Conservation (phyloP, 2,113 vertebrate genomes). For the Corydoras sp. region DNA sequence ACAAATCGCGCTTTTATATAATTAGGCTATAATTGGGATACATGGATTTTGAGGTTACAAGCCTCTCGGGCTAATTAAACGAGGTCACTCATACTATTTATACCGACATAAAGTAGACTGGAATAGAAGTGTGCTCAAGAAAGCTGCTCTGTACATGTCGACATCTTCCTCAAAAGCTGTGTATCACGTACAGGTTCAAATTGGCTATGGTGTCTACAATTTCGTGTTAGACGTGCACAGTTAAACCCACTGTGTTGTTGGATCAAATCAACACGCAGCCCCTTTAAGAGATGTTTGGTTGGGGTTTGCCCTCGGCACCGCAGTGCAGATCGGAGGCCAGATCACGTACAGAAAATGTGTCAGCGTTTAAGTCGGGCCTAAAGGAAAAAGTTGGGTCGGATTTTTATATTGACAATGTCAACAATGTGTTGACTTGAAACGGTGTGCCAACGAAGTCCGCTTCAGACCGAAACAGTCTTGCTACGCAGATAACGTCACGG, state of each 20-base stretch:
- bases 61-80: neutral
- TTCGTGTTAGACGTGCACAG: neutral
- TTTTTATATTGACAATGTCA: too few species aligned
- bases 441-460: too few species aligned
- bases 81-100: neutral
- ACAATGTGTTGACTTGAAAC: too few species aligned
- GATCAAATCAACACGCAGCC: neutral
- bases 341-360: slow-evolving; percentile 15
- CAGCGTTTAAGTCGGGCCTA: slow-evolving; percentile 8
- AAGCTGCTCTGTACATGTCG: neutral
- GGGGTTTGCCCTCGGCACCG: slow-evolving; percentile 7
- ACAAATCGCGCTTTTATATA: neutral
- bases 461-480: too few species aligned
- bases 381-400: slow-evolving; percentile 23
- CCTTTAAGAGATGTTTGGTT: slow-evolving; percentile 3
- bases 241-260: neutral
- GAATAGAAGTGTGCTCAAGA: slow-evolving; percentile 7
- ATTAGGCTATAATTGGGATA: neutral
- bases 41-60: neutral
- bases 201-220: too few species aligned
- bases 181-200: too few species aligned
- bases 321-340: slow-evolving; percentile 37
- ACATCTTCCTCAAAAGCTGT: too few species aligned
- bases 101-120: slow-evolving; percentile 1
- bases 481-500: too few species aligned